Evolutionary conservation across 2,888 invertebrate species (phyloP), one percentile per base, ranked within the genome.

Genomic region (Phortica magna): DNA sequence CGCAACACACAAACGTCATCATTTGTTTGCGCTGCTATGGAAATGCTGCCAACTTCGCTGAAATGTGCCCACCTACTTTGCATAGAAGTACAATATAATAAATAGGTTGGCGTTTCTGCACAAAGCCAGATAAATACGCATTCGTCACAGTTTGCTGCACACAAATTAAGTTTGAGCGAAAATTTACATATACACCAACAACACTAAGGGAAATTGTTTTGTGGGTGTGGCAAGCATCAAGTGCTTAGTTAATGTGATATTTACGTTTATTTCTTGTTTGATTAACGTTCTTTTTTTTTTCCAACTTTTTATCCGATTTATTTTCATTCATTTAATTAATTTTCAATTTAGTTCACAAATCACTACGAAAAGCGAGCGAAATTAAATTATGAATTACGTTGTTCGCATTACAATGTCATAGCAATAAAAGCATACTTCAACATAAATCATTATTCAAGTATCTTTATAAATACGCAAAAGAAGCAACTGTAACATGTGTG

Each of bases 111-210:
- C 1, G 1, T 31, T 4, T 31, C 31, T 31, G 31, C 31, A 31
- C 31, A 31, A 31, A 31, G 31, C 2, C 31, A 31, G 31, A 31
- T 31, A 31, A 59, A 59, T 19, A 65, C 12, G 9, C 31, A 65
- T 41, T 65, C 65, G 65, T 65, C 65, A 65, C 65, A 42, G 12
- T 65, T 65, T 65, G 41, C 9, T 65, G 65, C n/a, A 41, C 65
- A 65, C 31, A 31, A 31, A 31, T 31, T 31, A 4, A 31, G 31
- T 31, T 31, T 31, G 31, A 31, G 31, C 2, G 31, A 31, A 31
- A 31, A 31, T 31, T 31, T 31, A 31, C 31, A 31, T 31, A 4
- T 4, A 31, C 5, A 31, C 31, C 31, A 31, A 31, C 31, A 31
- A 31, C 31, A 31, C 31, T 31, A 31, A 31, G 5, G 31, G 31